phyloP scores from a whole-genome alignment of 92 coral and sea anemone genomes.

The Ricordea florida region DNA sequence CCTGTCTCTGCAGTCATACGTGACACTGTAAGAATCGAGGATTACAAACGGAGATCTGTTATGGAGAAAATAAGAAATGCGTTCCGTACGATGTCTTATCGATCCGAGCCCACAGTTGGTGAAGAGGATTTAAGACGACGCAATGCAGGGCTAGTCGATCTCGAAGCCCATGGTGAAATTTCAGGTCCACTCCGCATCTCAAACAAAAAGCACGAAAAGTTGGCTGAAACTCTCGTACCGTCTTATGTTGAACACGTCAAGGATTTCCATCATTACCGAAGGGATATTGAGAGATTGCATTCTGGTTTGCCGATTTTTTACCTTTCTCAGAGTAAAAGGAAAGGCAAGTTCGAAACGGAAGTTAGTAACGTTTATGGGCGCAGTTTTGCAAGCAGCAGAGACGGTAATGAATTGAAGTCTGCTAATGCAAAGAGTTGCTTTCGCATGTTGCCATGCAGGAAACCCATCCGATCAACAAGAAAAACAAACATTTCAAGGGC shows the following conservation, averaged over 20 bases:
- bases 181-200: conserved; percentile 1
- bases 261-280: conserved; percentile 77
- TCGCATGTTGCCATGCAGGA: neutral
- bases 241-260: conserved; percentile 67
- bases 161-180: neutral
- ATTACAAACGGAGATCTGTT: conserved; percentile 50
- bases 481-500: neutral
- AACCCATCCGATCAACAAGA: neutral
- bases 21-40: conserved; percentile 61
- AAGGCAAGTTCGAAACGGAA: neutral
- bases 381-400: neutral
- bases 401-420: neutral
- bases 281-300: conserved; percentile 60
- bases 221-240: conserved; percentile 51
- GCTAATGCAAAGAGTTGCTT: neutral
- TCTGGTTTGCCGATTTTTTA: conserved; percentile 61
- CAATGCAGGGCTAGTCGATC: neutral
- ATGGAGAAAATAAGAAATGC: conserved; percentile 44
- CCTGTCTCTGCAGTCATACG: conserved; percentile 58
- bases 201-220: conserved; percentile 10
- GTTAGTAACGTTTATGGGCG: conserved; percentile 1
- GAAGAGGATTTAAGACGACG: conserved; percentile 54
- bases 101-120: conserved; percentile 69
- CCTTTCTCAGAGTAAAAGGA: conserved; percentile 22
- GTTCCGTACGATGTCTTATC: conserved; percentile 57